These are phyloP conservation scores for Syngnathus scovelli DNA, from an alignment of 2,113 vertebrate genomes.

Conservation along the genomic window DNA sequence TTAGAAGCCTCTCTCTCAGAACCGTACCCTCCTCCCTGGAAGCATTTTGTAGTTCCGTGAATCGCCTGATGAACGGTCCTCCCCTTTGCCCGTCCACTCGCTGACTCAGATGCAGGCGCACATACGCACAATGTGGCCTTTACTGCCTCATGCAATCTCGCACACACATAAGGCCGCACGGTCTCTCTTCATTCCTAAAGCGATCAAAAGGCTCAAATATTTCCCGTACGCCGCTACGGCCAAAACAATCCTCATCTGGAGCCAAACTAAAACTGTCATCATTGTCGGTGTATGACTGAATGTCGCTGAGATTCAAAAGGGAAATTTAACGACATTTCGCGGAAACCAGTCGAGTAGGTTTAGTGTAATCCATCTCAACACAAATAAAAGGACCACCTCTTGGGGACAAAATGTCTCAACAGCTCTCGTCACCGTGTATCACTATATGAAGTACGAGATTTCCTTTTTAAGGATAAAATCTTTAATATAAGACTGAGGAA, in stretches of 20 bases:
- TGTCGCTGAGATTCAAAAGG: neutral
- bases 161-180: constrained; percentile 34
- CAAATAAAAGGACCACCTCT: neutral
- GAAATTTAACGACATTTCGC: neutral
- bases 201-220: constrained; percentile 30
- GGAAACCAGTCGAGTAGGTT: neutral
- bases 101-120: constrained; percentile 60
- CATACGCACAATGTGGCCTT: constrained; percentile 33
- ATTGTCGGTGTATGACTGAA: neutral
- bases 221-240: neutral
- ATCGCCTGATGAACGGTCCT: constrained; percentile 67
- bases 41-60: constrained; percentile 71
- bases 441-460: constrained; percentile 8
- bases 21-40: constrained; percentile 72
- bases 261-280: neutral
- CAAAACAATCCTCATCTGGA: neutral
- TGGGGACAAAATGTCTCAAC: constrained; percentile 33
- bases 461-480: neutral
- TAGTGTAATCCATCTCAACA: neutral
- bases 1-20: constrained; percentile 73
- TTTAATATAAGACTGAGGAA: neutral
- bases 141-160: constrained; percentile 30
- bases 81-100: constrained; percentile 56
- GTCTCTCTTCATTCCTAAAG: constrained; percentile 38
- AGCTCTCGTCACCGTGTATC: constrained; percentile 11